Percentiles rank a stretch among this genome's conserved stretches.
These are phyloP conservation scores for Platyura marginata DNA, from an alignment of 1,140 invertebrate species.

Conservation along the genomic window DNA sequence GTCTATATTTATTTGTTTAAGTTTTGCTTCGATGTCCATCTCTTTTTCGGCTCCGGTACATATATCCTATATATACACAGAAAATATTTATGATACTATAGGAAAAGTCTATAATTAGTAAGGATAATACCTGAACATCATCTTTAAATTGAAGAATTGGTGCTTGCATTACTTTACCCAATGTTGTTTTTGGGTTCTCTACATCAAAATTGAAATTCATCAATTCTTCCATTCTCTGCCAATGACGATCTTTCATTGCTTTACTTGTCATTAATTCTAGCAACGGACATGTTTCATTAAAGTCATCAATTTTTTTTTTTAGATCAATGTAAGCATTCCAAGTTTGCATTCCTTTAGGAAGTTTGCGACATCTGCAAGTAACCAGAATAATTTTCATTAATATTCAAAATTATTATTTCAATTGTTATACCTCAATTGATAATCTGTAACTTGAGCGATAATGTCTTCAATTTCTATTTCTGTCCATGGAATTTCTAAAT, in stretches of 20 bases:
- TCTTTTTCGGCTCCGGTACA: constrained; percentile 82
- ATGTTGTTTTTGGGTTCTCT: constrained; percentile 56
- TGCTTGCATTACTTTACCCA: constrained; percentile 67
- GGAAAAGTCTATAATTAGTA: too few species aligned
- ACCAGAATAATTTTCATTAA: constrained; percentile 1
- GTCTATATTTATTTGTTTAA: constrained; percentile 66
- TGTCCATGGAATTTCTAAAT: constrained; percentile 65
- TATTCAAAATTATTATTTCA: too few species aligned
- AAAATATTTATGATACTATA: too few species aligned
- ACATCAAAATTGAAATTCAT: constrained; percentile 55
- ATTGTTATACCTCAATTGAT: too few species aligned
- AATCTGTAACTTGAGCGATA: constrained; percentile 56
- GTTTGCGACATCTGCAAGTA: constrained; percentile 41
- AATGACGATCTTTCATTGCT: constrained; percentile 78
- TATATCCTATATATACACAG: too few species aligned
- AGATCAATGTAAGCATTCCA: constrained; percentile 77
- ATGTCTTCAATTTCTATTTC: constrained; percentile 73
- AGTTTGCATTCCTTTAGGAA: constrained; percentile 68
- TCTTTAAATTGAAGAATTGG: constrained; percentile 67
- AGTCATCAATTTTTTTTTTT: constrained; percentile 79
- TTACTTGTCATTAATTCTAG: constrained; percentile 79
- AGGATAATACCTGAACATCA: too few species aligned
- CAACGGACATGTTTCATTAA: constrained; percentile 72
- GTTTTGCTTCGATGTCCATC: constrained; percentile 76
- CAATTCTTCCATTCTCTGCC: constrained; percentile 54